Conservation (phyloP, 2,888 invertebrate genomes). For the Pachycephus smyrnensis region DNA sequence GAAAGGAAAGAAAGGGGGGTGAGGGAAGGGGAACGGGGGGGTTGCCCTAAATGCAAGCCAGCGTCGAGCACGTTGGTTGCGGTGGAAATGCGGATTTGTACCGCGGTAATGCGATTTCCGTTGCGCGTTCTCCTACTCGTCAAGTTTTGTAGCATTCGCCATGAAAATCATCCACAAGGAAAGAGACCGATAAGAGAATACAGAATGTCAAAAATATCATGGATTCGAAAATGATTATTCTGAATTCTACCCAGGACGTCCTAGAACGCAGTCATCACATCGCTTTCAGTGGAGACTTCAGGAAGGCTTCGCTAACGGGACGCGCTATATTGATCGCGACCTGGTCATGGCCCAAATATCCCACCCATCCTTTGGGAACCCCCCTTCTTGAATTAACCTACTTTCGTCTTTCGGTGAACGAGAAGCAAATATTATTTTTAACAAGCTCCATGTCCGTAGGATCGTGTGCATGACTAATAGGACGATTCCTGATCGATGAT, state of each 20-base stretch:
- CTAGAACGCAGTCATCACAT: not conserved
- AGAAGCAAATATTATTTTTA: not conserved
- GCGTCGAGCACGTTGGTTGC: not conserved
- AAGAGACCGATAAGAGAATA: not conserved
- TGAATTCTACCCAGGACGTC: not conserved
- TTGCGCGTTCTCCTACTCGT: not conserved
- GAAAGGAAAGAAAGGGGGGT: too few relatives aligned
- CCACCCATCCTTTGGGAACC: constrained; percentile 58
- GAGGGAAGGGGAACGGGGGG: not conserved
- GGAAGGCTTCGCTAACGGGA: not conserved
- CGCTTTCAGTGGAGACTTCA: not conserved
- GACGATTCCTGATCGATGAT: not conserved
- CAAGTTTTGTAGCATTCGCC: too few relatives aligned
- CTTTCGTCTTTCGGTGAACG: constrained; percentile 33
- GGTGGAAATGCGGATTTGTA: not conserved
- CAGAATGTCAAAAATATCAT: not conserved
- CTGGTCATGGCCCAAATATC: constrained; percentile 65
- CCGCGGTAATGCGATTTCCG: not conserved
- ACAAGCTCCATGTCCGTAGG: not conserved
- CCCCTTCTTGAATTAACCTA: constrained; percentile 57
- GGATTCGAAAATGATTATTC: not conserved
- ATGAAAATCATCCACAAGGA: not conserved
- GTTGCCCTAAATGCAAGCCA: not conserved
- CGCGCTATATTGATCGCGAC: constrained; percentile 59
- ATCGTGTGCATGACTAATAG: too few relatives aligned